Evolutionary conservation across 30 jellyfish, hydroid and myxozoan species (phyloP), one percentile per base, ranked within the genome.

Genomic region (Aurelia coerulea): DNA sequence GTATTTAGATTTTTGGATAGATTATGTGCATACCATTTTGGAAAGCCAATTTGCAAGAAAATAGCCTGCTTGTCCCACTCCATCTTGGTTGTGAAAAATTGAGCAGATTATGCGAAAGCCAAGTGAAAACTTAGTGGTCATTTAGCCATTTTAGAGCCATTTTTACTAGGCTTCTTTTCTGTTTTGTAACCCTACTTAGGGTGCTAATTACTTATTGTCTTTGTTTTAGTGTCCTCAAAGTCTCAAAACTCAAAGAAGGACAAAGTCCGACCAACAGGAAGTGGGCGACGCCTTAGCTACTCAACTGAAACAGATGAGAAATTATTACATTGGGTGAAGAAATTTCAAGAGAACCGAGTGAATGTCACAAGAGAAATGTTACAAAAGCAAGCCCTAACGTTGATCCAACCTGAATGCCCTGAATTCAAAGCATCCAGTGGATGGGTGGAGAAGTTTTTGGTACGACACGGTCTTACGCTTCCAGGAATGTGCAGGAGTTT

Each of bases 401-500:
- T 90, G 19, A 83, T 90, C 7, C 95, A 84, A 53, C 89, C 85
- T 2, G 92, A 90, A 60, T 80, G 97, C 75, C 92, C 89, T 8
- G 97, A 90, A 9, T 90, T 90, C 82, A 90, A 90, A 64, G 97
- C 97, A 2, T 90, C 97, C 0, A 83, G 90, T 60, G 97, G 97
- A 33, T 90, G 97, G 97, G 87, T 90, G 4, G 97, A 90, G 46
- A 90, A 90, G 65, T 90, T 90, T 68, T 79, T 90, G 12, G 84
- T 91, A 0, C 84, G 97, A 62, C 95, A 90, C 65, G 89, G 92
- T 14, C 67, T 90, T n/a, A 54, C 92, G 0, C 66, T 89, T 17
- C 92, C 92, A 37, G 92, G 92, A 29, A 83, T 71, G 86, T 69
- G 92, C 41, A 54, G 92, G 29, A 63, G 59, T 16, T 42, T 83